Conservation (phyloP, 1,140 invertebrate genomes). For the Atta texana region DNA sequence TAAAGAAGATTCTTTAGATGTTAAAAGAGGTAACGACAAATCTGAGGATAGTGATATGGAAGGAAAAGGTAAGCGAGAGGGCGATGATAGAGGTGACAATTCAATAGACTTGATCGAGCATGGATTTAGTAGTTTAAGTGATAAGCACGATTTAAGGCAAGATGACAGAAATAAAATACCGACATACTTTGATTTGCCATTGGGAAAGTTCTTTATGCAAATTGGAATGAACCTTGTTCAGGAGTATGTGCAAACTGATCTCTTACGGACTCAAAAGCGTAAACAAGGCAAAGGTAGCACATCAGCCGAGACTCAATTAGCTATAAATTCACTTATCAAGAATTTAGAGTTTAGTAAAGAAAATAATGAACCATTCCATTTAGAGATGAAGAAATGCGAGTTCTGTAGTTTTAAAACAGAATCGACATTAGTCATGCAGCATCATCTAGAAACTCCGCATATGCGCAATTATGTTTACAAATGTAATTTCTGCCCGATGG, state of each 20-base stretch:
- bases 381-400: constrained; percentile 94
- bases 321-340: constrained; percentile 92
- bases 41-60: constrained; percentile 77
- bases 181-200: constrained; percentile 93
- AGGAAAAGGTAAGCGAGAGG: constrained; percentile 79
- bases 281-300: constrained; percentile 90
- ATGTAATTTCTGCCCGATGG: constrained; percentile 95
- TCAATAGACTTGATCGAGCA: constrained; percentile 78
- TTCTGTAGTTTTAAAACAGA: constrained; percentile 97
- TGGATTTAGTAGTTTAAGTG: constrained; percentile 73
- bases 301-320: constrained; percentile 90
- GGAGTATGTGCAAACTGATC: constrained; percentile 96
- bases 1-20: constrained; percentile 75
- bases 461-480: constrained; percentile 94
- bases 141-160: constrained; percentile 72
- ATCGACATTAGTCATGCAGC: constrained; percentile 93
- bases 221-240: constrained; percentile 96
- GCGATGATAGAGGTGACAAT: constrained; percentile 83
- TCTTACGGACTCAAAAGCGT: constrained; percentile 94
- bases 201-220: constrained; percentile 97
- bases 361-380: constrained; percentile 94
- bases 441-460: constrained; percentile 97
- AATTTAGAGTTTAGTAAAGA: constrained; percentile 95
- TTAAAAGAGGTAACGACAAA: constrained; percentile 81
- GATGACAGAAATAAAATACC: constrained; percentile 81